phyloP scores from a whole-genome alignment of 2,113 vertebrate species.

The Elephas maximus region DNA sequence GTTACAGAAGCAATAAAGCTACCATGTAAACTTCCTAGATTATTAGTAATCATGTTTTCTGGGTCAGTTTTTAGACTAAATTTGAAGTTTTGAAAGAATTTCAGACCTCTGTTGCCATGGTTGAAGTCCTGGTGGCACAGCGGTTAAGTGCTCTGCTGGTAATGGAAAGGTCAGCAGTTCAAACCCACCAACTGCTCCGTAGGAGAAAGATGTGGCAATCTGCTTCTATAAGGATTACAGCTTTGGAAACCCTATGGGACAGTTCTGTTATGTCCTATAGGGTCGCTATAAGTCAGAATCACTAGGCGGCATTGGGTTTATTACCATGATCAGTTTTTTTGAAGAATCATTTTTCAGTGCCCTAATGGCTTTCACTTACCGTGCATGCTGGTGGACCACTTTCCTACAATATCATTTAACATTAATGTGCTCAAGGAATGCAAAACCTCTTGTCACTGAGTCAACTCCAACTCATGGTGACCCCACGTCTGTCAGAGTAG shows the following conservation, averaged over 20 bases:
- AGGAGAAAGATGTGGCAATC: no score
- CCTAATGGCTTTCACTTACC: not conserved
- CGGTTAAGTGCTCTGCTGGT: not conserved
- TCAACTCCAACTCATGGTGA: no score
- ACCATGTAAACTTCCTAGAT: not conserved
- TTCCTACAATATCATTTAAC: not conserved
- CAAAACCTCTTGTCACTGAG: not conserved
- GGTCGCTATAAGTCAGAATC: no score
- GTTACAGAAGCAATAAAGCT: not conserved
- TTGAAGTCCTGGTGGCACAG: no score
- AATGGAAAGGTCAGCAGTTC: no score
- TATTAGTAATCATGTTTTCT: conserved; percentile 17
- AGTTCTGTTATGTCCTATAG: no score
- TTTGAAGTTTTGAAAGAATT: not conserved
- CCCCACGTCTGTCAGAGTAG: no score
- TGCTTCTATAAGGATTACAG: no score
- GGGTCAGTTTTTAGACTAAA: conserved; percentile 16
- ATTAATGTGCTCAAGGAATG: not conserved
- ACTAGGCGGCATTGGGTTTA: no score
- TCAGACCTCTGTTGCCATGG: not conserved
- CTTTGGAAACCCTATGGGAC: no score
- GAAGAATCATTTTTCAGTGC: not conserved
- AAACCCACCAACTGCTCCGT: no score
- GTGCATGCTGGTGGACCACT: not conserved
- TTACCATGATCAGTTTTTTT: not conserved